A percentile compares a stretch with the other conserved stretches of the same genome.
Evolutionary conservation across 2,888 invertebrate species (phyloP).

Genomic region (Alcis repandata): DNA sequence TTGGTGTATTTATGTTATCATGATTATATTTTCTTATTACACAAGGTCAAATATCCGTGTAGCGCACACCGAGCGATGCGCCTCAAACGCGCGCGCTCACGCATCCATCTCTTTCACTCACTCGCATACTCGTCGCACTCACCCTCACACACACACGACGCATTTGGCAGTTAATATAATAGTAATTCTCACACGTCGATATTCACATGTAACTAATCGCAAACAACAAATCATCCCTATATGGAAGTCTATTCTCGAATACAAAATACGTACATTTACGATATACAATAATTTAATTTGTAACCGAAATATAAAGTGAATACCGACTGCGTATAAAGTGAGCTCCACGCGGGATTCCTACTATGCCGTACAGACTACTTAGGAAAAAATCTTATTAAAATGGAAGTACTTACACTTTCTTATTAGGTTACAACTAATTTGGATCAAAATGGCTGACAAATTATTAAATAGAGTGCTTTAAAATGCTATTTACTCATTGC

Average conservation of each 20-base stretch:
- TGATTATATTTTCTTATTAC: constrained; percentile 81
- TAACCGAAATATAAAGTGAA: constrained; percentile 72
- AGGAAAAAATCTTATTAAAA: constrained; percentile 83
- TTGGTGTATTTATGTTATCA: constrained; percentile 81
- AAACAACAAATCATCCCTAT: constrained; percentile 60
- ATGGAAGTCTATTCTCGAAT: constrained; percentile 48
- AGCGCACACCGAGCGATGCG: constrained; percentile 53
- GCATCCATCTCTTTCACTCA: constrained; percentile 41
- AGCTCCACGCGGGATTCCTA: constrained; percentile 74
- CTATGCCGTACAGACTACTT: constrained; percentile 78
- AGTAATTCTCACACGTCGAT: constrained; percentile 71
- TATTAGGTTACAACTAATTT: constrained; percentile 79
- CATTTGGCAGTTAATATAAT: constrained; percentile 83
- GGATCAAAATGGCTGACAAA: constrained; percentile 83
- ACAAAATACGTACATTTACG: constrained; percentile 54
- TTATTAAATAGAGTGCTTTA: constrained; percentile 73
- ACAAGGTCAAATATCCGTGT: constrained; percentile 72
- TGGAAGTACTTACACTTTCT: constrained; percentile 84
- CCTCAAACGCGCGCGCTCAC: constrained; percentile 48
- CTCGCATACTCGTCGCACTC: constrained; percentile 37
- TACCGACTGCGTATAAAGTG: constrained; percentile 70
- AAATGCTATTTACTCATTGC: constrained; percentile 67
- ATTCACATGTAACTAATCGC: constrained; percentile 74
- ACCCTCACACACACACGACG: constrained; percentile 58
- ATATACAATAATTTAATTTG: constrained; percentile 53